phyloP scores from a whole-genome alignment of 2,797 vertebrate species.

The Kryptopterus vitreolus region DNA sequence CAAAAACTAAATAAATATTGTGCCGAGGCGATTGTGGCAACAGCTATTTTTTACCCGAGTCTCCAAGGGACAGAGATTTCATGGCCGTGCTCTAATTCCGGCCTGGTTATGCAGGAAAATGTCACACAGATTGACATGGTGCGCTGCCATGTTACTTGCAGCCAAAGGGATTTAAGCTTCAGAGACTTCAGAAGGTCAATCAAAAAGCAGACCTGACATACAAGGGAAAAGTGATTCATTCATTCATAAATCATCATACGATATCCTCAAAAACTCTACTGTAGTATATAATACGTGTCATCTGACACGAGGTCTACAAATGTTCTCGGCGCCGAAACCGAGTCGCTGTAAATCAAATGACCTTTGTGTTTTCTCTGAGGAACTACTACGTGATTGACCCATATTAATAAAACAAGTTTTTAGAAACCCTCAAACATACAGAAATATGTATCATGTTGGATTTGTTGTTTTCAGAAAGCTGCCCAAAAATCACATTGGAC shows the following conservation, averaged over 20 bases:
- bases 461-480: slow-evolving; percentile 48
- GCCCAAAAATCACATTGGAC: slow-evolving; percentile 47
- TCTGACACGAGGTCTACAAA: not conserved
- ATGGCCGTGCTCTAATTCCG: slow-evolving; percentile 68
- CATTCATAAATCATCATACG: slow-evolving; percentile 4
- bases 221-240: not conserved
- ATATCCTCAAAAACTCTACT: too few species aligned
- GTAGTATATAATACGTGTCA: too few species aligned
- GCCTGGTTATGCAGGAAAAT: slow-evolving; percentile 63
- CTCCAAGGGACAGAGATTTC: slow-evolving; percentile 61
- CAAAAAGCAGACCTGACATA: slow-evolving; percentile 30
- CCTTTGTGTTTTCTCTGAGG: slow-evolving; percentile 26
- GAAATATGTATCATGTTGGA: too few species aligned
- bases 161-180: slow-evolving; percentile 45
- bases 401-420: too few species aligned
- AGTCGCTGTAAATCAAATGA: slow-evolving; percentile 15
- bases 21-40: slow-evolving; percentile 10
- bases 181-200: slow-evolving; percentile 59
- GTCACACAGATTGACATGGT: slow-evolving; percentile 66
- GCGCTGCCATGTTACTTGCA: slow-evolving; percentile 55
- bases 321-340: slow-evolving; percentile 22
- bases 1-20: slow-evolving; percentile 4
- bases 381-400: not conserved
- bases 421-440: not conserved
- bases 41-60: slow-evolving; percentile 48